phyloP scores from a whole-genome alignment of 2,113 vertebrate genomes.

The Myotis yumanensis region DNA sequence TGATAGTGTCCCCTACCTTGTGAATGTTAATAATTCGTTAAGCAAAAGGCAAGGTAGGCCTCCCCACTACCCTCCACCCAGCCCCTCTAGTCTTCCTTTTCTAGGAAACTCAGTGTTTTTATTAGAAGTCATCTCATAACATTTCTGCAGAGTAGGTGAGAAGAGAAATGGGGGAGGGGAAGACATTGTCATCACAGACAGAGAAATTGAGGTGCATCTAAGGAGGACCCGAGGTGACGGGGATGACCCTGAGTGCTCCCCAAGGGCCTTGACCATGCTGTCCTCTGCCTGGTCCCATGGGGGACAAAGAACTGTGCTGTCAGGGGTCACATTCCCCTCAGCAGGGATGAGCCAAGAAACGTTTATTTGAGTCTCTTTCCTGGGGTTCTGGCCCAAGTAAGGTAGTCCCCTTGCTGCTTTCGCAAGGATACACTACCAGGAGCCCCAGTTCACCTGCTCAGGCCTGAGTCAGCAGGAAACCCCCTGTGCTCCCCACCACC shows the following conservation, averaged over 20 bases:
- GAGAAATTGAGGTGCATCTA: fast-evolving
- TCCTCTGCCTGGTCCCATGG: neutral
- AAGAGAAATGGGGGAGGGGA: neutral
- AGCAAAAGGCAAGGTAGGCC: fast-evolving
- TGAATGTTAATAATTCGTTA: neutral
- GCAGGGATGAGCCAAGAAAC: neutral
- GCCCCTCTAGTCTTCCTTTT: neutral
- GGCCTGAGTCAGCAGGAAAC: neutral
- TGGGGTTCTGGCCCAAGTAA: neutral
- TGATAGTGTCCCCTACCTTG: neutral
- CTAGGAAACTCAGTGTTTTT: neutral
- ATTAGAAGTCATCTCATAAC: fast-evolving
- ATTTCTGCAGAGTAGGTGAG: neutral
- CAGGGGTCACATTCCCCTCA: neutral
- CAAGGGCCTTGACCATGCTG: fast-evolving
- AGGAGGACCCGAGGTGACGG: neutral
- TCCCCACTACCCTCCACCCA: too few species aligned
- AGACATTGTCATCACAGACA: neutral
- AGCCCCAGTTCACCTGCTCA: neutral
- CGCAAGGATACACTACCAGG: neutral
- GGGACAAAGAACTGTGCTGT: too few species aligned
- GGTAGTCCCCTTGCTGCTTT: constrained; percentile 49
- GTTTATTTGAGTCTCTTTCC: neutral
- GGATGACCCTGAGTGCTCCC: neutral
- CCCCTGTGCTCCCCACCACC: too few species aligned